A percentile compares a stretch with the other conserved stretches of the same genome.
Conservation (phyloP, 2,113 vertebrate genomes). For the Xiphias gladius region DNA sequence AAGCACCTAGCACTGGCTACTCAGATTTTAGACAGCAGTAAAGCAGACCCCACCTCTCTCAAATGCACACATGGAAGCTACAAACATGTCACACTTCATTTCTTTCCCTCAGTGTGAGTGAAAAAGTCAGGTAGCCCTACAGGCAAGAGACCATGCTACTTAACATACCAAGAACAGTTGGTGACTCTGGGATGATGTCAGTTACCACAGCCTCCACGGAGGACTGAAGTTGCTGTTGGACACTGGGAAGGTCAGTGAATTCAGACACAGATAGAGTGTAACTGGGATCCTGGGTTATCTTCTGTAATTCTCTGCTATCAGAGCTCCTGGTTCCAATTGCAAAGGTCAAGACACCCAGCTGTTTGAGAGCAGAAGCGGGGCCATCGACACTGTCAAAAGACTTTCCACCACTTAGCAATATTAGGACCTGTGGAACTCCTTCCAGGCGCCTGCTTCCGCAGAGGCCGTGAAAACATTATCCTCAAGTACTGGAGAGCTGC, state of each 20-base stretch:
- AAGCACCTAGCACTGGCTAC: too few species aligned
- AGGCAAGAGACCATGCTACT: not conserved
- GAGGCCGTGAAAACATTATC: constrained; percentile 83
- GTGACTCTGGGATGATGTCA: not conserved
- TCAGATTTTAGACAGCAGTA: not conserved
- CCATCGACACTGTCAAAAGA: constrained; percentile 63
- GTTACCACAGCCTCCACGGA: too few species aligned
- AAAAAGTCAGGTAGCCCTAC: too few species aligned
- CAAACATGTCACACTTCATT: too few species aligned
- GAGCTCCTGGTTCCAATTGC: constrained; percentile 50
- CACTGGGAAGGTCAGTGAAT: constrained; percentile 52
- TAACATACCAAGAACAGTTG: constrained; percentile 38
- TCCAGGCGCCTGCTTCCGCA: constrained; percentile 87
- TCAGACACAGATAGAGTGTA: constrained; percentile 46
- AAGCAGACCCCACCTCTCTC: not conserved
- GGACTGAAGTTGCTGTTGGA: too few species aligned
- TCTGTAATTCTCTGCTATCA: constrained; percentile 73
- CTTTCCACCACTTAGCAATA: constrained; percentile 58
- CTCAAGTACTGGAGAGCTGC: constrained; percentile 80
- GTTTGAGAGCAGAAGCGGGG: constrained; percentile 61
- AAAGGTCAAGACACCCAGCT: constrained; percentile 47
- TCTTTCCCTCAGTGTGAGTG: too few species aligned
- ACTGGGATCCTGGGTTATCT: constrained; percentile 50
- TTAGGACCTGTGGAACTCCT: constrained; percentile 83
- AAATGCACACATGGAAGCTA: too few species aligned